Percentiles rank a stretch among this genome's conserved stretches.
These are phyloP conservation scores for Cacatua alba DNA, from an alignment of 2,113 vertebrate species.

Conservation along the genomic window DNA sequence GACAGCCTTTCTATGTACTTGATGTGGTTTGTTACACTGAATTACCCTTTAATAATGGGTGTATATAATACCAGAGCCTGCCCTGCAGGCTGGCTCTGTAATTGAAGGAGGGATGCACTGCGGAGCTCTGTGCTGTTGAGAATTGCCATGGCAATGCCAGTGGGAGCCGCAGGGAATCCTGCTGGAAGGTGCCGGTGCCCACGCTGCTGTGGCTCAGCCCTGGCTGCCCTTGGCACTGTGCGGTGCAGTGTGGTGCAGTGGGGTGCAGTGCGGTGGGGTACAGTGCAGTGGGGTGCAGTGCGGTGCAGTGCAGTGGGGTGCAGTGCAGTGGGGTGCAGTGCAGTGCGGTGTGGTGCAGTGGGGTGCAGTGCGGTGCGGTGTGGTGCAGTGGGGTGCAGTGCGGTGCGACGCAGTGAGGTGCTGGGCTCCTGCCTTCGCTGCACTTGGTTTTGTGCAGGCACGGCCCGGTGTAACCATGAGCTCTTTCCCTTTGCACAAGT, in stretches of 20 bases:
- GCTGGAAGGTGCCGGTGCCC: background rate
- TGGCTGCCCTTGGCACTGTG: background rate
- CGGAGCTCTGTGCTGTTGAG: slow-evolving; percentile 13
- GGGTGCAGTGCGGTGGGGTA: background rate
- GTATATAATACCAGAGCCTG: slow-evolving; percentile 46
- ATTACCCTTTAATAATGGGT: slow-evolving; percentile 75
- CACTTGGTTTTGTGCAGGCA: background rate
- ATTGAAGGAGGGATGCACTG: background rate
- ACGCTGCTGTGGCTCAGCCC: background rate
- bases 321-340: no score
- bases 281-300: no score
- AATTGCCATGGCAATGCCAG: slow-evolving; percentile 21
- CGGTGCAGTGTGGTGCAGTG: no score
- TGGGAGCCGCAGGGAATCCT: background rate
- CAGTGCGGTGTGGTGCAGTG: no score
- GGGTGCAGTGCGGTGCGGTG: no score
- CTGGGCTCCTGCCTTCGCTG: background rate
- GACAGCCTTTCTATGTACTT: slow-evolving; percentile 72
- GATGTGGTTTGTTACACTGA: slow-evolving; percentile 78
- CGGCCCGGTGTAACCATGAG: background rate
- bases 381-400: no score
- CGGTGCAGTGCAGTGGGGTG: background rate
- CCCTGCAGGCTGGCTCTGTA: slow-evolving; percentile 45
- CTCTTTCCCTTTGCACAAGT: background rate
- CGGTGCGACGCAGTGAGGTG: background rate